Percentiles rank a stretch among this genome's conserved stretches.
These are phyloP conservation scores for Oxyscelio sp. DNA, from an alignment of 2,888 invertebrate species.

Conservation along the genomic window DNA sequence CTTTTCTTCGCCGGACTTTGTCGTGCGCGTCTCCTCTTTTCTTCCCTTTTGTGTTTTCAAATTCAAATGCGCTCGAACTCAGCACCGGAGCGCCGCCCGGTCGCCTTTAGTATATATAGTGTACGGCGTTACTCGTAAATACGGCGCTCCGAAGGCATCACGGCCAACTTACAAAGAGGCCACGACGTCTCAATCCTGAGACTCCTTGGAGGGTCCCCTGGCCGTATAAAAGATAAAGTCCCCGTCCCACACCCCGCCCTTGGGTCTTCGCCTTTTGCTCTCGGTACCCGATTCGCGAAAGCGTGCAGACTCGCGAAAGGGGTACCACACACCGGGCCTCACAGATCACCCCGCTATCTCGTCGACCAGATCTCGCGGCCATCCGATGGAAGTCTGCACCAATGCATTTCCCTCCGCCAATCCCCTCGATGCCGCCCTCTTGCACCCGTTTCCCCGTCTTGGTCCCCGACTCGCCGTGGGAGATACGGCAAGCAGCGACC, in stretches of 20 bases:
- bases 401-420: too few relatives aligned
- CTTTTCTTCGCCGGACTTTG: slow-evolving; percentile 48
- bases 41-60: slow-evolving; percentile 80
- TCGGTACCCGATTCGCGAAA: slow-evolving; percentile 77
- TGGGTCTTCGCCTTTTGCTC: slow-evolving; percentile 41
- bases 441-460: too few relatives aligned
- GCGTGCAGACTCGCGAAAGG: slow-evolving; percentile 75
- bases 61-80: slow-evolving; percentile 83
- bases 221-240: slow-evolving; percentile 78
- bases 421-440: too few relatives aligned
- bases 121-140: slow-evolving; percentile 88
- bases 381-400: too few relatives aligned
- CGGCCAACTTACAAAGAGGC: slow-evolving; percentile 87
- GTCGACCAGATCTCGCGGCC: too few relatives aligned
- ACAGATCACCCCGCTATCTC: slow-evolving; percentile 88
- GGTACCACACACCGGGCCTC: slow-evolving; percentile 88
- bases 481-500: too few relatives aligned
- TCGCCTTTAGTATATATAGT: slow-evolving; percentile 82
- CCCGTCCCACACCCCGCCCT: slow-evolving; percentile 67
- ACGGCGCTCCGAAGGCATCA: slow-evolving; percentile 87
- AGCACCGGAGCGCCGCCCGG: slow-evolving; percentile 76
- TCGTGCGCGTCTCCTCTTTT: slow-evolving; percentile 71
- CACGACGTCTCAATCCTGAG: slow-evolving; percentile 88
- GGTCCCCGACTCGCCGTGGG: too few relatives aligned
- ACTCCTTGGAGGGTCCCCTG: slow-evolving; percentile 86